These are phyloP conservation scores for Agrochola litura DNA, from an alignment of 2,888 invertebrate genomes.

Conservation along the genomic window DNA sequence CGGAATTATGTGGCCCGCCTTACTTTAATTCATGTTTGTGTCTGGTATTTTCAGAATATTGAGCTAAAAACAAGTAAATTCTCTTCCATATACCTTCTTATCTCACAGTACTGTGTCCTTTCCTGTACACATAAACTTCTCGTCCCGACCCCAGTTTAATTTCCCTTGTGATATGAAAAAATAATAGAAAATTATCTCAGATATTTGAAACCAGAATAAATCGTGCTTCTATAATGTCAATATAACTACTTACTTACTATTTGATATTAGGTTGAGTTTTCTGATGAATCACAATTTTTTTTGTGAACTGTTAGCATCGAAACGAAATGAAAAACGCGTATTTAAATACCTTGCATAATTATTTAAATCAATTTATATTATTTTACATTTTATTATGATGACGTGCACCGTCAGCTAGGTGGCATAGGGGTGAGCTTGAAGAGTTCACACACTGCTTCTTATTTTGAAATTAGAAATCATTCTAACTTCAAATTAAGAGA, in stretches of 20 bases:
- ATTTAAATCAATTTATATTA: neutral
- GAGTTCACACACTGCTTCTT: too few species aligned
- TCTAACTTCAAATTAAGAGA: neutral
- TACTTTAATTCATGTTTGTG: neutral
- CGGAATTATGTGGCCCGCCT: too few species aligned
- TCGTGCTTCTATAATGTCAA: slow-evolving; percentile 11
- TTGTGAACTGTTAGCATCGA: neutral
- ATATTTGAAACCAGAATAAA: slow-evolving; percentile 12
- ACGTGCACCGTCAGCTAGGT: neutral
- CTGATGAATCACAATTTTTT: neutral
- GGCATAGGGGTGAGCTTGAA: too few species aligned
- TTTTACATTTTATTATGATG: neutral
- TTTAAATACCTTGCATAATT: neutral
- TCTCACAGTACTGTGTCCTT: neutral
- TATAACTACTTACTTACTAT: neutral
- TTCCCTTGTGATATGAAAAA: slow-evolving; percentile 32
- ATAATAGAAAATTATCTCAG: slow-evolving; percentile 18
- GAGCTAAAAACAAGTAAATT: neutral
- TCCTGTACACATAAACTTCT: slow-evolving; percentile 7
- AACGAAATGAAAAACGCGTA: neutral
- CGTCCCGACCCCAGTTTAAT: slow-evolving; percentile 14
- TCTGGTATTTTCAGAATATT: neutral
- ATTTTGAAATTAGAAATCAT: too few species aligned
- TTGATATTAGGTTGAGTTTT: slow-evolving; percentile 6
- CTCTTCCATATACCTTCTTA: neutral